A percentile compares a stretch with the other conserved stretches of the same genome.
These are phyloP conservation scores for Sebastes jordani DNA, from an alignment of 2,797 vertebrate species.

Conservation along the genomic window DNA sequence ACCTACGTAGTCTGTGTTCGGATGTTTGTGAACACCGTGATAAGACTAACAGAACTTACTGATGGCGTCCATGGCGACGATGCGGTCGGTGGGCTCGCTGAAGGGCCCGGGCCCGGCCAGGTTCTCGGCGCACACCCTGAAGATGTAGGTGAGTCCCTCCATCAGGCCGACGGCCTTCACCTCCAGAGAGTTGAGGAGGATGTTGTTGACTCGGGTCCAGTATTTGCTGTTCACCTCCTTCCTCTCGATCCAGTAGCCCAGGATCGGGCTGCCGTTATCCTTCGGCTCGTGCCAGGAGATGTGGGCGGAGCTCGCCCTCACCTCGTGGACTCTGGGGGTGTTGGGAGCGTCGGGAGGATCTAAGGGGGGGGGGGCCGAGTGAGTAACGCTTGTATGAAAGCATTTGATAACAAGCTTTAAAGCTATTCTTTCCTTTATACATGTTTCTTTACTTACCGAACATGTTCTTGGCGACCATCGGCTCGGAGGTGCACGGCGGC, in stretches of 20 bases:
- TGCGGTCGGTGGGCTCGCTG: constrained; percentile 94
- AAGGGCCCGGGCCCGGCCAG: constrained; percentile 97
- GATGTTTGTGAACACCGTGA: too few species aligned
- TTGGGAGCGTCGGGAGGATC: constrained; percentile 97
- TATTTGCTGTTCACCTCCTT: constrained; percentile 98
- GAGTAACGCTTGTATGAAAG: background rate
- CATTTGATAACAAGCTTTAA: too few species aligned
- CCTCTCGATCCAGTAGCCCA: constrained; percentile 98
- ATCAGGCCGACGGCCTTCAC: constrained; percentile 88
- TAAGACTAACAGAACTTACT: constrained; percentile 79
- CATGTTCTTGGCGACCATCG: constrained; percentile 93
- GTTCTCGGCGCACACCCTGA: constrained; percentile 98
- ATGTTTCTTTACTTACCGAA: constrained; percentile 86
- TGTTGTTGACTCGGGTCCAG: constrained; percentile 94
- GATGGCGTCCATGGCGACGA: constrained; percentile 90
- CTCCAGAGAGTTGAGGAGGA: constrained; percentile 88
- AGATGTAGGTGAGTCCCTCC: constrained; percentile 96
- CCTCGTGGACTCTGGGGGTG: constrained; percentile 92
- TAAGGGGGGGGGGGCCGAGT: constrained; percentile 47
- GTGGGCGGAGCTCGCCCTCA: constrained; percentile 87
- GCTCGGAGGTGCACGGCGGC: constrained; percentile 88
- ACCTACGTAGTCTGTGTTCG: too few species aligned
- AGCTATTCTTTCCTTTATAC: background rate
- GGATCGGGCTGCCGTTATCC: constrained; percentile 97
- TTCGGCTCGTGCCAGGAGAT: constrained; percentile 98